Percentiles rank a stretch among this genome's conserved stretches.
Conservation (phyloP, 1,140 invertebrate genomes). For the Galendromus occidentalis region DNA sequence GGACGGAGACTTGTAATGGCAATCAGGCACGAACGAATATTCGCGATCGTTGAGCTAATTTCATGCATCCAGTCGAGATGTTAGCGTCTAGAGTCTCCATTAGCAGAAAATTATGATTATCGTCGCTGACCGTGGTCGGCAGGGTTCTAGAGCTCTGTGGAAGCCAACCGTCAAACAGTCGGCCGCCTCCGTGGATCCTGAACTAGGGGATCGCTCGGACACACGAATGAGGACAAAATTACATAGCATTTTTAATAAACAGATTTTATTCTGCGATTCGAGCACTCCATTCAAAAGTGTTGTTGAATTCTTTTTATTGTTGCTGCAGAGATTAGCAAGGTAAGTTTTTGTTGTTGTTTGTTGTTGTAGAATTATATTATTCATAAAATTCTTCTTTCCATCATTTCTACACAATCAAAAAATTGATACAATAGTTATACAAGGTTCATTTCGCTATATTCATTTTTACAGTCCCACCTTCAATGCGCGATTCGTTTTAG, state of each 20-base stretch:
- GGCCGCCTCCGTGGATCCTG: no score
- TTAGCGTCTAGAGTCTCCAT: no score
- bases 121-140: no score
- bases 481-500: background rate
- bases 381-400: background rate
- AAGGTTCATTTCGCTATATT: constrained; percentile 11
- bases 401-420: constrained; percentile 12
- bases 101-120: no score
- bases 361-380: constrained; percentile 3
- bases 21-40: no score
- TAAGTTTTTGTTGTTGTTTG: constrained; percentile 3
- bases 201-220: background rate
- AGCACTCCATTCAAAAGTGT: constrained; percentile 12
- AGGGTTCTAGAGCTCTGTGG: no score
- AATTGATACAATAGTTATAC: constrained; percentile 12
- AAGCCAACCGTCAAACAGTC: no score
- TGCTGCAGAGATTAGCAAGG: constrained; percentile 8
- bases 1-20: no score
- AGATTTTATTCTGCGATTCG: constrained; percentile 11
- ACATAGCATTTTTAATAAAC: constrained; percentile 5
- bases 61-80: no score
- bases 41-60: no score
- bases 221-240: background rate
- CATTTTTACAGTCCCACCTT: constrained; percentile 10
- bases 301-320: background rate